Base-by-base conservation (phyloP, 2,113 vertebrate genomes). In the Pycnonotus jocosus region DNA sequence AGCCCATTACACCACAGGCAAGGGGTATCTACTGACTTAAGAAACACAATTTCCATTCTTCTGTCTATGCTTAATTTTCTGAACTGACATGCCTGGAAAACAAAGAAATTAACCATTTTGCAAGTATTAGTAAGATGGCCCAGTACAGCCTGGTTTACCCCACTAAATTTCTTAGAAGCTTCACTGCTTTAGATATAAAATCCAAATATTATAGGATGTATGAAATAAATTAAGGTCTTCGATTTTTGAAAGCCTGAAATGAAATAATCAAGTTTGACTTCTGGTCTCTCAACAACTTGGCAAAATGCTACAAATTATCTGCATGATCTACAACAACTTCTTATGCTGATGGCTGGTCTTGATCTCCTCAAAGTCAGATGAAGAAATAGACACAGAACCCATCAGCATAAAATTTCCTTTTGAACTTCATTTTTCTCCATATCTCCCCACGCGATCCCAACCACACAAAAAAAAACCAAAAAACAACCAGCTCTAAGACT, bases 401-500 rank as follows among this genome's bases (percentile, higher is more conserved):
- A 56, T 64, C 9, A 68, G 8, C 24, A 47, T 25, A 19, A 76
- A 80, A 88, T 44, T 62, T 37, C 12, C 42, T 30, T 81, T 68
- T 74, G 5, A 81, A 62, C 13, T 81, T 89, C 2, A 37, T 76
- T 53, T 54, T 42, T 11, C 12, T 69, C 21, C 14, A 4, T 15
- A 27, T 10, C 14, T 27, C 28, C 12, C 15, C 12, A 58, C 5
- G 4, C 7, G 48, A 4, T 9, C 19, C 14, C 28, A 1, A 2
- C 2, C 37, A 15, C 3, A 22, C 11, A 24, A n/a, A 35, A 35
- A 56, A 22, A 12, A 33, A 45, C 22, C 23, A 16, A 48, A 50
- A 22, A 37, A 69, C 35, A 65, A 28, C 33, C 33, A 57, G 40
- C 28, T 24, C 17, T 24, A 61, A 66, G 42, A 38, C 35, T 56